Percentiles rank a stretch among this genome's conserved stretches.
phyloP scores from a whole-genome alignment of 92 coral and sea anemone species.

The Zoanthus sansibaricus region DNA sequence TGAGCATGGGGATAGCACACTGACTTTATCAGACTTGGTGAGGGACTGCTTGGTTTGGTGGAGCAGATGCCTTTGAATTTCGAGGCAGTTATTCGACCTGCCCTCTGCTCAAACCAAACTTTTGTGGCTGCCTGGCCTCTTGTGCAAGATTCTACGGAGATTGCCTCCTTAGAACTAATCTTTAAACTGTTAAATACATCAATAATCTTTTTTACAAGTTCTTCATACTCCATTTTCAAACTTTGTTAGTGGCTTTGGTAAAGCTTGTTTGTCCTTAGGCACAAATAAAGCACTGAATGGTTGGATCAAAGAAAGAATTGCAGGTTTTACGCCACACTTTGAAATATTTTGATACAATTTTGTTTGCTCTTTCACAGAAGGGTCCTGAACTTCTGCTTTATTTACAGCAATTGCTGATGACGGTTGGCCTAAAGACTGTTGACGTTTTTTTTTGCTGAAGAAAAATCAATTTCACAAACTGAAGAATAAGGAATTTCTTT shows the following conservation, averaged over 20 bases:
- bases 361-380: conserved; percentile 58
- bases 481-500: conserved; percentile 58
- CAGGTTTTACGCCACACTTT: conserved; percentile 47
- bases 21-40: conserved; percentile 53
- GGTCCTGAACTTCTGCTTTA: conserved; percentile 31
- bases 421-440: conserved; percentile 11
- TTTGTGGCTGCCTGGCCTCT: conserved; percentile 55
- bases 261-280: conserved; percentile 33
- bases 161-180: conserved; percentile 50
- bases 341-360: conserved; percentile 53
- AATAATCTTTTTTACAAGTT: conserved; percentile 32
- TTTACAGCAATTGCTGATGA: background rate
- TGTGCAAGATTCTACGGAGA: conserved; percentile 46
- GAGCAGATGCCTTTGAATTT: conserved; percentile 56
- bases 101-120: conserved; percentile 70
- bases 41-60: conserved; percentile 59
- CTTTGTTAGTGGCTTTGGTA: conserved; percentile 40
- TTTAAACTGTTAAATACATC: conserved; percentile 39
- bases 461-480: conserved; percentile 66
- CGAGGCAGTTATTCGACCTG: conserved; percentile 61
- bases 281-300: conserved; percentile 42
- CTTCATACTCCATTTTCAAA: conserved; percentile 34
- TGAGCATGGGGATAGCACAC: conserved; percentile 72
- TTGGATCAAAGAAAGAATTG: conserved; percentile 37
- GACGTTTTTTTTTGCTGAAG: conserved; percentile 64